Evolutionary conservation across 2,797 vertebrate genomes (phyloP), one percentile per base, ranked within the genome.

Genomic region (Bradypodion ventrale): DNA sequence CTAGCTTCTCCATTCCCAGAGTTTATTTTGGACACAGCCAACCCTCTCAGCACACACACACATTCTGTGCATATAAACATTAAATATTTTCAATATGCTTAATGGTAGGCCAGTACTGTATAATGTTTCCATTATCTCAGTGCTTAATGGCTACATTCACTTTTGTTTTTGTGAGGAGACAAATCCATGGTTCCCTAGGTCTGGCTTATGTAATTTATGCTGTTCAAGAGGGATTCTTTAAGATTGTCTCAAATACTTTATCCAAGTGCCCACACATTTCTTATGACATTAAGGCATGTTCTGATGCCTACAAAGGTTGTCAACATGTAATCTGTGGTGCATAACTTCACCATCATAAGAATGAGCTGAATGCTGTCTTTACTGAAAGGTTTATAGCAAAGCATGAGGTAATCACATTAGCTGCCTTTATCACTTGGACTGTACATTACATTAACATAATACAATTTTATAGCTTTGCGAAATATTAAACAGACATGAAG

Each of bases 401-500:
- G 89, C 86, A 69, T 93, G 89, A 89, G 85, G 87, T 91, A 93
- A 93, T 93, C 87, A 93, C 85, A 92, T 94, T 93, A 92, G 87
- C 85, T 90, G 91, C 86, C 52, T 69, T 91, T 94, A 90, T 91
- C 90, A 92, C 90, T 93, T 94, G 90, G 80, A 89, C 87, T 89
- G 78, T 89, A 85, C 69, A 83, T 93, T 92, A 87, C 84, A 94
- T 93, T 94, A 94, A 90, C 91, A 93, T 93, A 94, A 94, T 91
- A 82, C 52, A 93, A 89, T 89, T 94, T 93, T 92, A 93, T 92
- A 93, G 90, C 87, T 93, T 93, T 93, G 92, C 94, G 91, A 94
- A 95, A 93, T 93, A 92, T 93, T 93, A 94, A 94, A 91, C 46
- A 91, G 90, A 90, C 94, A 92, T 85, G 85, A 93, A 94, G 90